These are phyloP conservation scores for Plemyria rubiginata DNA, from an alignment of 2,888 invertebrate species.

Conservation along the genomic window DNA sequence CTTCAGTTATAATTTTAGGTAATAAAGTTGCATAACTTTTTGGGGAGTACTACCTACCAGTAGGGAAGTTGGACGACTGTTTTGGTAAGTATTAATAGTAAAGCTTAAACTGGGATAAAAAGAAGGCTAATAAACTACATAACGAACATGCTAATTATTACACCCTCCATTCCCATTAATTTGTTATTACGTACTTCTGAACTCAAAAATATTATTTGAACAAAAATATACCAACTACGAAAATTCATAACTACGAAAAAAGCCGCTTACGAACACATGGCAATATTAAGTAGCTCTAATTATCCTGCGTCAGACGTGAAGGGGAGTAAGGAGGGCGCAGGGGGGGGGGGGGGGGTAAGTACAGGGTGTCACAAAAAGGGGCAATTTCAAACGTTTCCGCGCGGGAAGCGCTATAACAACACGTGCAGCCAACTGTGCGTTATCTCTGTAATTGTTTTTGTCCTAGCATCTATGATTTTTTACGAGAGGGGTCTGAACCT, in stretches of 20 bases:
- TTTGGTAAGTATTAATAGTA: too few species aligned
- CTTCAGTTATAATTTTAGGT: neutral
- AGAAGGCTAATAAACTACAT: too few species aligned
- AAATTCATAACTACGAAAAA: conserved; percentile 8
- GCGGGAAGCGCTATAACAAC: conserved; percentile 24
- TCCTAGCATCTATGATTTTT: neutral
- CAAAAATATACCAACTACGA: conserved; percentile 14
- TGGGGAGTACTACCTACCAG: neutral
- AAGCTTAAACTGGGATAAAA: too few species aligned
- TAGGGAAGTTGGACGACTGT: neutral
- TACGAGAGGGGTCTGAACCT: too few species aligned
- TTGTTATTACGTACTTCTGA: neutral
- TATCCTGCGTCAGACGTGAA: conserved; percentile 14
- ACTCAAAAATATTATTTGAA: conserved; percentile 6
- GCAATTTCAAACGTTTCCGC: conserved; percentile 36
- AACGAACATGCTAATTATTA: neutral
- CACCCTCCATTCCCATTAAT: neutral
- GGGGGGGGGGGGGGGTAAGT: conserved; percentile 14
- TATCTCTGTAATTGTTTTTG: conserved; percentile 21
- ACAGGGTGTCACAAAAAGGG: conserved; percentile 38
- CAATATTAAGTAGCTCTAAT: conserved; percentile 28
- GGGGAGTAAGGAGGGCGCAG: neutral
- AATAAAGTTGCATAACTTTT: neutral
- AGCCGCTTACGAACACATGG: conserved; percentile 22
- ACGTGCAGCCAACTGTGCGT: conserved; percentile 12